These are phyloP conservation scores for Chrysomallon squamiferum DNA, from an alignment of 1,140 invertebrate species.

Conservation along the genomic window DNA sequence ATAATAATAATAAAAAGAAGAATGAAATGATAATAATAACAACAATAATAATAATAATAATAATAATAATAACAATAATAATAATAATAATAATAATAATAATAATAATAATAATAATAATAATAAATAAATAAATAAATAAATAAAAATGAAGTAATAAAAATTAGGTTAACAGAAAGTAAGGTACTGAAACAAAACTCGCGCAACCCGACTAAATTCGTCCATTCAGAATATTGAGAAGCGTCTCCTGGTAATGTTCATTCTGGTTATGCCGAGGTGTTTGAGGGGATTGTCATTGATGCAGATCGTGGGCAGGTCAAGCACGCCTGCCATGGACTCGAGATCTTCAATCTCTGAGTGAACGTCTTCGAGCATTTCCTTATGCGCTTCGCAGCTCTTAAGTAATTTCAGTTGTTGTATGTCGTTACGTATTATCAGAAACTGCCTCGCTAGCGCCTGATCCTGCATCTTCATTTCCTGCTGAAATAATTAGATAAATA, in stretches of 20 bases:
- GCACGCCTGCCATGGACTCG: slow-evolving; percentile 32
- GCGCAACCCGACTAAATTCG: no score
- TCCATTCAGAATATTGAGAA: slow-evolving; percentile 41
- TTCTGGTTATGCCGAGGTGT: slow-evolving; percentile 45
- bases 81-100: no score
- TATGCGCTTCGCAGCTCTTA: slow-evolving; percentile 40
- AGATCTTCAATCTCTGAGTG: slow-evolving; percentile 44
- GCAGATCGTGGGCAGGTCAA: slow-evolving; percentile 33
- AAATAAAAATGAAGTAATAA: no score
- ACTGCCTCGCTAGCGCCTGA: slow-evolving; percentile 41
- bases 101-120: no score
- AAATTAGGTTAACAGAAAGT: no score
- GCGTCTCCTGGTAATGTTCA: slow-evolving; percentile 43
- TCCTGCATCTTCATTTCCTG: slow-evolving; percentile 43
- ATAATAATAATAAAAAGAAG: no score
- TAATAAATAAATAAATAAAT: no score
- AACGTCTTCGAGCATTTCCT: slow-evolving; percentile 47
- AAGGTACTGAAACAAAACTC: no score
- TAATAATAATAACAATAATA: no score
- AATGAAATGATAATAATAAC: no score
- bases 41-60: no score
- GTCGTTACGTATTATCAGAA: slow-evolving; percentile 42
- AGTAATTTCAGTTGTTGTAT: slow-evolving; percentile 44
- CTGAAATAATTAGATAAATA: slow-evolving; percentile 20
- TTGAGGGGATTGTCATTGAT: slow-evolving; percentile 35